Evolutionary conservation across 2,113 vertebrate genomes (phyloP).

Genomic region (Oncorhynchus nerka): DNA sequence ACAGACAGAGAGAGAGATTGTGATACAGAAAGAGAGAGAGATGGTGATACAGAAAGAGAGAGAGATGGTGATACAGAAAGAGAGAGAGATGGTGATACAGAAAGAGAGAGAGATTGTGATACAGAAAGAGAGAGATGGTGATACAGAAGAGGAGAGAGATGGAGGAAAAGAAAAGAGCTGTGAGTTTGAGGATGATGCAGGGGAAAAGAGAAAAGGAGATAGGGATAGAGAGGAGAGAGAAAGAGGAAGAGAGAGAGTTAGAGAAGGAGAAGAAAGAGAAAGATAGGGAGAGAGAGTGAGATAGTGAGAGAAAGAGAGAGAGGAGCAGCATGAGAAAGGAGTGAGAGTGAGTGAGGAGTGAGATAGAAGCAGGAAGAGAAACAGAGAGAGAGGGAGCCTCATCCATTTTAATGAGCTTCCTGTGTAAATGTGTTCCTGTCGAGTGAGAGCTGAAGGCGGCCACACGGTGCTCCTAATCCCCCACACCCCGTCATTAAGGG

Average conservation of each 20-base stretch:
- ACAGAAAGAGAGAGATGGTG: too few relatives aligned
- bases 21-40: too few relatives aligned
- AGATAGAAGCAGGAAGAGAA: constrained; percentile 18
- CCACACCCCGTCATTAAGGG: constrained; percentile 76
- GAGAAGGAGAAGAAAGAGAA: constrained; percentile 21
- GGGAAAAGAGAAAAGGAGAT: constrained; percentile 29
- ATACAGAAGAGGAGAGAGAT: too few relatives aligned
- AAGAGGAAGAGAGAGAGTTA: constrained; percentile 33
- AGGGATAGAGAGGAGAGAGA: constrained; percentile 48
- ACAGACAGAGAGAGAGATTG: too few relatives aligned
- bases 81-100: too few relatives aligned
- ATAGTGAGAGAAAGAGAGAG: constrained; percentile 20
- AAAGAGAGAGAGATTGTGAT: too few relatives aligned
- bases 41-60: too few relatives aligned
- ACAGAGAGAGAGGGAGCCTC: constrained; percentile 59
- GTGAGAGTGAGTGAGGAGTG: constrained; percentile 36
- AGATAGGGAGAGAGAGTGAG: constrained; percentile 34
- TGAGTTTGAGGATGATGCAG: neutral
- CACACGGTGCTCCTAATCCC: constrained; percentile 75
- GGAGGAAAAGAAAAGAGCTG: too few relatives aligned
- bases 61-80: too few relatives aligned
- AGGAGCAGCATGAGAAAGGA: constrained; percentile 42
- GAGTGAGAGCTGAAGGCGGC: constrained; percentile 75
- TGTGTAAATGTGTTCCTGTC: constrained; percentile 82
- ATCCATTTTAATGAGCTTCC: constrained; percentile 86